A percentile compares a stretch with the other conserved stretches of the same genome.
phyloP scores from a whole-genome alignment of 1,140 invertebrate species.

The Lepidurus arcticus region DNA sequence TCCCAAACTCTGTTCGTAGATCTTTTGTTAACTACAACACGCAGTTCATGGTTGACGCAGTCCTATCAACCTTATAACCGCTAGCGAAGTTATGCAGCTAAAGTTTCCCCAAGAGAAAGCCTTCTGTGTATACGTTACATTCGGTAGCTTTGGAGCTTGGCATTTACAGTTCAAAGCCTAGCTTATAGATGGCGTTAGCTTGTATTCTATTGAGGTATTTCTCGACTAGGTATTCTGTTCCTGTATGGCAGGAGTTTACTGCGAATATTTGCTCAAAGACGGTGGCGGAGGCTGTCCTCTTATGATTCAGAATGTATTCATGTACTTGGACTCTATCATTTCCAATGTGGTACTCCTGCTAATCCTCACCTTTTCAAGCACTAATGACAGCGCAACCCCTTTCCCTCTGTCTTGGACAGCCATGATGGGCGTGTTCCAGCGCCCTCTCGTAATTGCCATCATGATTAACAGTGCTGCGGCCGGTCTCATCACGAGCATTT shows the following conservation, averaged over 20 bases:
- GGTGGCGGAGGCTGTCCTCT: constrained; percentile 65
- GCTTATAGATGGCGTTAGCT: neutral
- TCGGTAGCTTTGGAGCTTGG: neutral
- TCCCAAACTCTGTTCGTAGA: no score
- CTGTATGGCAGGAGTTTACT: constrained; percentile 91
- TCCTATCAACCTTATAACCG: no score
- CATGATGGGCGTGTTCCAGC: constrained; percentile 53
- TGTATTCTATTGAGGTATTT: constrained; percentile 36
- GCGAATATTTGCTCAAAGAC: constrained; percentile 86
- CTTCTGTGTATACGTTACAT: no score
- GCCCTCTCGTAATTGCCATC: constrained; percentile 66
- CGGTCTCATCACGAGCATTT: constrained; percentile 90
- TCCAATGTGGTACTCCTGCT: constrained; percentile 70
- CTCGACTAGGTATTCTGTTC: constrained; percentile 75
- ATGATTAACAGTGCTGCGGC: constrained; percentile 84
- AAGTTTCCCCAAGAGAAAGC: no score
- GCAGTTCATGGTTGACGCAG: no score
- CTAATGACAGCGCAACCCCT: constrained; percentile 48
- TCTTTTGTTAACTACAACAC: no score
- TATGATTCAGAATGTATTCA: constrained; percentile 91
- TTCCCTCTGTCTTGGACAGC: constrained; percentile 51
- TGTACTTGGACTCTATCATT: constrained; percentile 91
- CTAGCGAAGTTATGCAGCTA: no score
- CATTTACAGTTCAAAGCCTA: neutral
- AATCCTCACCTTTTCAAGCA: constrained; percentile 35